A percentile compares a stretch with the other conserved stretches of the same genome.
phyloP scores from a whole-genome alignment of 2,113 vertebrate species.

The Poecilia latipinna region DNA sequence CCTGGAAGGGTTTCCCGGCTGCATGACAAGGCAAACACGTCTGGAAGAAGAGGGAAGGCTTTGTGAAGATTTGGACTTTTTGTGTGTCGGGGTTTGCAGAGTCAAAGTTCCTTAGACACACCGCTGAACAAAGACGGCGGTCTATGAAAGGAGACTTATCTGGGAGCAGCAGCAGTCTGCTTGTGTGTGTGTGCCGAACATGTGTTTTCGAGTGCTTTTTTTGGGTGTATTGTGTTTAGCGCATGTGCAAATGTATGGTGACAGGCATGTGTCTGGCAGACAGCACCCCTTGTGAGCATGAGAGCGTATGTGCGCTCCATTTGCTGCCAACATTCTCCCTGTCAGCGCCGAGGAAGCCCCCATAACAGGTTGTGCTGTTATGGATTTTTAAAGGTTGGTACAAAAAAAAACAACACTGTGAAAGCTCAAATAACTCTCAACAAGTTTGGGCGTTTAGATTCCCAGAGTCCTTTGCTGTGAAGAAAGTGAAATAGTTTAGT shows the following conservation, averaged over 20 bases:
- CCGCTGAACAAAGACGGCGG: slow-evolving; percentile 66
- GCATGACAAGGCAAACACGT: slow-evolving; percentile 13
- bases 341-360: not conserved
- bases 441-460: not conserved
- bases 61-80: slow-evolving; percentile 38
- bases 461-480: too few species aligned
- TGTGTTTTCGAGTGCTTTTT: not conserved
- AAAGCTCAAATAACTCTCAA: not conserved
- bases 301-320: not conserved
- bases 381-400: not conserved
- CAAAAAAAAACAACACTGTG: not conserved
- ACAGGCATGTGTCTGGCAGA: slow-evolving; percentile 19
- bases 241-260: slow-evolving; percentile 2
- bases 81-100: slow-evolving; percentile 34
- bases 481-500: not conserved
- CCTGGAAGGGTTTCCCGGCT: slow-evolving; percentile 15
- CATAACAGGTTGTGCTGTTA: not conserved
- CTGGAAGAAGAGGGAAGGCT: slow-evolving; percentile 40
- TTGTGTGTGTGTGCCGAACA: slow-evolving; percentile 9
- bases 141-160: slow-evolving; percentile 72
- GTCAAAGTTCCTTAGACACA: slow-evolving; percentile 62
- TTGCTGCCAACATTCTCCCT: slow-evolving; percentile 4
- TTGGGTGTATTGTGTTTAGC: not conserved
- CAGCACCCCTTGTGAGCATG: not conserved
- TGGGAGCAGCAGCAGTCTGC: slow-evolving; percentile 66